These are phyloP conservation scores for Phycodurus eques DNA, from an alignment of 2,113 vertebrate genomes.

Conservation along the genomic window DNA sequence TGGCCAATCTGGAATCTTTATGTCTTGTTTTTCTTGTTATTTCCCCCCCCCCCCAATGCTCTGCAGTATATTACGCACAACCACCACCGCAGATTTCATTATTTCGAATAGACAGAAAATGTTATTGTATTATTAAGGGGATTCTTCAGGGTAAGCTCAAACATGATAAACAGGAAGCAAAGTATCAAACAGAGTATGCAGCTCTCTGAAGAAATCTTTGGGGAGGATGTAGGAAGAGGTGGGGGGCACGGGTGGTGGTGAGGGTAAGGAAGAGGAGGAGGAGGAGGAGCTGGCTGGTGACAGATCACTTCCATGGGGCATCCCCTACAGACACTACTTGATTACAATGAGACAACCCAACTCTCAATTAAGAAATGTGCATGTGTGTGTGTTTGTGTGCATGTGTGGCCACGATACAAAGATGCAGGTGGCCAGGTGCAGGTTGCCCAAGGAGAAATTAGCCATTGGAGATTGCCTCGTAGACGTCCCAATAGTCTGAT, in stretches of 20 bases:
- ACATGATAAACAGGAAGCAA: constrained; percentile 31
- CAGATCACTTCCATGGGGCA: constrained; percentile 12
- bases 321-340: constrained; percentile 15
- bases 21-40: not conserved
- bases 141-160: constrained; percentile 26
- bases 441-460: constrained; percentile 54
- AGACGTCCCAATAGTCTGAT: constrained; percentile 42
- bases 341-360: constrained; percentile 17
- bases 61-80: constrained; percentile 22
- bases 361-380: constrained; percentile 23
- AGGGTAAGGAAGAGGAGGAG: not conserved
- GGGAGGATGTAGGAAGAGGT: constrained; percentile 3
- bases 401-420: constrained; percentile 19
- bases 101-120: constrained; percentile 18
- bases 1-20: constrained; percentile 10
- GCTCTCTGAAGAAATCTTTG: constrained; percentile 17
- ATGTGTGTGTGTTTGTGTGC: constrained; percentile 12
- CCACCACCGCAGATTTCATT: constrained; percentile 10
- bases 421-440: constrained; percentile 30
- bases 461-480: constrained; percentile 55
- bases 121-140: constrained; percentile 21
- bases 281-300: constrained; percentile 6
- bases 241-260: constrained; percentile 2
- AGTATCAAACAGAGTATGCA: constrained; percentile 19
- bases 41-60: constrained; percentile 20